Base-by-base conservation (phyloP, 2,113 vertebrate genomes). In the cattle (Bos taurus) region DNA sequence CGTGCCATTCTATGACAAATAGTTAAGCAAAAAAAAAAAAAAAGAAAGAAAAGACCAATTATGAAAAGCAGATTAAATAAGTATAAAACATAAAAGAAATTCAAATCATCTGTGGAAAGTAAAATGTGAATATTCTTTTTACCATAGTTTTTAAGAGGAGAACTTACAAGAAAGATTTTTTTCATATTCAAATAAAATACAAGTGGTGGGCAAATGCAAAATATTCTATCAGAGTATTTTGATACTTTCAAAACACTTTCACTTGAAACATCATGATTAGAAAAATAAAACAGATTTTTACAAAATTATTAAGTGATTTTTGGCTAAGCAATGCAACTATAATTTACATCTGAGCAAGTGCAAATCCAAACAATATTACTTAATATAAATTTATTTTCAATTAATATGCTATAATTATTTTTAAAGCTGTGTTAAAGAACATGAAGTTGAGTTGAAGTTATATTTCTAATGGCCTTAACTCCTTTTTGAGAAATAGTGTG, bases 321-420 rank as follows among this genome's bases (percentile, higher is more conserved):
- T 83, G 43, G 43, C 23, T 95, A 56, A 96, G 23, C 28, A 96
- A 83, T 91, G 62, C 17, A 96, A 92, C 57, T 48, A 74, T n/a
- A 71, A 80, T 90, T 84, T 67, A 86, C 23, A 94, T 78, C 26
- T 97, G 83, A 92, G 30, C 57, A 91, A 88, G 2, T 87, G 2
- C 15, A 96, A 59, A 87, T 60, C 23, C 48, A 92, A 95, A 84
- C 15, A 62, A 14, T 56, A 54, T 91, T 96, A 85, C 13, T 64
- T 91, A 92, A 91, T 87, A 74, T 88, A 86, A 89, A 91, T 81
- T 93, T 91, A 1, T 82, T 93, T 97, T 95, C 50, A 95, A 57
- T 84, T 93, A 95, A 80, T 94, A 91, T 90, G 87, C 28, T 59
- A 16, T 80, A 91, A 91, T 19, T 62, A 80, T 87, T 93, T 88